Evolutionary conservation across 2,113 vertebrate genomes (phyloP), one percentile per base, ranked within the genome.

Genomic region (Fukomys damarensis): DNA sequence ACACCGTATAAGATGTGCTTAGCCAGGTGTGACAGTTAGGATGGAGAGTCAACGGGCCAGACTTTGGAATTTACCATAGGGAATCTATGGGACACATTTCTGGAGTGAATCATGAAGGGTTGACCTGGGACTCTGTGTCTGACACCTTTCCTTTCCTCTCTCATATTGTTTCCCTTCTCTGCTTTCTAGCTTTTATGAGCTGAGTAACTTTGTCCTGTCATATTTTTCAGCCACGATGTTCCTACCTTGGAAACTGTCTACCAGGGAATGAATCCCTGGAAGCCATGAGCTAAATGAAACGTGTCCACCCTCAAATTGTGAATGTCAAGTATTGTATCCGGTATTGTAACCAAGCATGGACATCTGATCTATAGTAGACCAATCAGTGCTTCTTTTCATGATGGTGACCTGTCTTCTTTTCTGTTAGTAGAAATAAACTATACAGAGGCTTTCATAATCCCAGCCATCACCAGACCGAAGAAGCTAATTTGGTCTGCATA

Each of bases 361-460:
- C 26, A 58, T 74, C 0, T 13, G 24, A 32, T n/a, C 54, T 38
- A 11, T 4, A 65, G 0, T 43, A 26, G 35, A 35, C 12, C 12
- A 35, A 66, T 65, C 7, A n/a, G 41, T 1, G 5, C 38, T 28
- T 17, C 28, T 14, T 79, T 24, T 46, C 22, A 28, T 7, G 16
- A 32, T 5, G 2, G 30, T 16, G 4, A 43, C 6, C 1, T 35
- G 41, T 20, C 0, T 41, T 52, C 5, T 20, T 88, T 70, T 20
- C 19, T 68, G 32, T 32, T 7, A 28, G 46, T 24, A 20, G 13
- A 92, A 24, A 17, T 0, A 3, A 3, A n/a, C 81, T 28, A 17
- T 32, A 7, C 1, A 30, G 19, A n/a, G 12, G 22, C 0, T 19
- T 35, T 3, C 14, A 12, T 19, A 5, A 3, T 4, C 6, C 26